phyloP scores from a whole-genome alignment of 2,113 vertebrate species.

The Ptilorrhoa leucosticta region DNA sequence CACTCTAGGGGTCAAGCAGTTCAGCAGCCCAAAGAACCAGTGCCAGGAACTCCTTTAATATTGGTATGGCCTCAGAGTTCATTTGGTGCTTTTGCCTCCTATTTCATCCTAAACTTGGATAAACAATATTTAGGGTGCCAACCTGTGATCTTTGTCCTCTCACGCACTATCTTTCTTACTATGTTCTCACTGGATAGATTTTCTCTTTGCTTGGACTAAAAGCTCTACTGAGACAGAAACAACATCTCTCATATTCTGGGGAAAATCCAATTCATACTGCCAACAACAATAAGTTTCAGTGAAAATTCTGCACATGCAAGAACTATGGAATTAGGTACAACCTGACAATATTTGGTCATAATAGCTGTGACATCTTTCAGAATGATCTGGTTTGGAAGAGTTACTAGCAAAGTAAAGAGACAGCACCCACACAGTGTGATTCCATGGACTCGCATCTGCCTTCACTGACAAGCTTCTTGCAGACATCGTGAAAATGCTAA shows the following conservation, averaged over 20 bases:
- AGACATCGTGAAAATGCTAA: not conserved
- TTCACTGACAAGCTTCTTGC: not conserved
- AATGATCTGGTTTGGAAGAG: not conserved
- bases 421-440: not conserved
- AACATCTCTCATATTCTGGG: not conserved
- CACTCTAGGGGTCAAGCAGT: not conserved
- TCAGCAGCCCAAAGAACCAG: not conserved
- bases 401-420: not conserved
- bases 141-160: not conserved
- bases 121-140: not conserved
- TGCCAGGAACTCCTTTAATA: not conserved
- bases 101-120: not conserved
- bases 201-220: not conserved
- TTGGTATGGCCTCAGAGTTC: not conserved
- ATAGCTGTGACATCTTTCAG: not conserved
- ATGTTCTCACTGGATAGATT: not conserved
- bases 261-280: not conserved
- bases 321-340: not conserved
- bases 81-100: not conserved
- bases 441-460: not conserved
- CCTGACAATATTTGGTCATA: not conserved
- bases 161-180: not conserved
- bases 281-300: not conserved
- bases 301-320: not conserved
- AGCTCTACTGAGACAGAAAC: not conserved